phyloP scores from a whole-genome alignment of 2,113 vertebrate genomes.

The Xiphophorus hellerii region DNA sequence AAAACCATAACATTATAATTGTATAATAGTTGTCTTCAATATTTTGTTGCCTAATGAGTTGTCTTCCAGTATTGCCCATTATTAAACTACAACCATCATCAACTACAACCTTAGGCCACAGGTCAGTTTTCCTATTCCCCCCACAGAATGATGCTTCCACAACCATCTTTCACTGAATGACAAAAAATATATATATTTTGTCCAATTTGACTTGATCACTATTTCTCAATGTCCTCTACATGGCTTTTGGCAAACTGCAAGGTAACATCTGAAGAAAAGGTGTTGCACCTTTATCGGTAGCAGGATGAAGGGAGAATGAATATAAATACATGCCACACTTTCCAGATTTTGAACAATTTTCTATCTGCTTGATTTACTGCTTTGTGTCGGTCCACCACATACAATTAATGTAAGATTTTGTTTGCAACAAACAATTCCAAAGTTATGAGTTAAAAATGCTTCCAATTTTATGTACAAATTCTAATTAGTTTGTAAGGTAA shows the following conservation, averaged over 20 bases:
- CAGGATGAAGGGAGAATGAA: not conserved
- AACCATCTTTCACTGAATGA: not conserved
- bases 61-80: no score
- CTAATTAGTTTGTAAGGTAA: slow-evolving; percentile 5
- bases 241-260: not conserved
- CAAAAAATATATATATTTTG: no score
- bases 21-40: no score
- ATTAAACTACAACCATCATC: not conserved
- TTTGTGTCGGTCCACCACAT: not conserved
- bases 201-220: no score
- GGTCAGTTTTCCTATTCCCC: not conserved
- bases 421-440: not conserved
- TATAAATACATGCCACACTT: not conserved
- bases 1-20: no score
- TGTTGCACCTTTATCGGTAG: not conserved
- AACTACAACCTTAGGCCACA: not conserved
- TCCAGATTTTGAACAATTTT: no score
- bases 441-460: not conserved
- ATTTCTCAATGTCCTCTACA: not conserved
- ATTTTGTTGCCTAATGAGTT: no score
- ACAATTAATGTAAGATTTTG: not conserved
- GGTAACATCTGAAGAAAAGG: not conserved
- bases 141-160: not conserved
- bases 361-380: not conserved
- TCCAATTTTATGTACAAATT: slow-evolving; percentile 28